phyloP scores from a whole-genome alignment of 2,113 vertebrate genomes.

The Aramus guarauna region DNA sequence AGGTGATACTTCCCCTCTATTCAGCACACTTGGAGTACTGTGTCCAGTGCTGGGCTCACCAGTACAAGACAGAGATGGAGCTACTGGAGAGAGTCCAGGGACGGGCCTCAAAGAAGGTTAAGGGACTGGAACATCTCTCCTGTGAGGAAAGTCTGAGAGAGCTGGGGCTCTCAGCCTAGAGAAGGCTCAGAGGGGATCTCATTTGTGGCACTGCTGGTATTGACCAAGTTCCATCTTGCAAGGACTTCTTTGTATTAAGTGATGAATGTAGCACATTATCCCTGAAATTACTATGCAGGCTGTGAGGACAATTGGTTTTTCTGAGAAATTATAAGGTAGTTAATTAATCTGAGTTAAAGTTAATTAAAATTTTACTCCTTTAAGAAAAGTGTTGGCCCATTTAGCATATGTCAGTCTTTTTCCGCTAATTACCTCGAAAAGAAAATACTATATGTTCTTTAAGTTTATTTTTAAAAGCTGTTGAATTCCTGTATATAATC shows the following conservation, averaged over 20 bases:
- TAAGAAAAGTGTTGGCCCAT: not conserved
- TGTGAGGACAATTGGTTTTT: not conserved
- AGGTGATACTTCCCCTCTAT: no score
- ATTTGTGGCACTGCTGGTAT: not conserved
- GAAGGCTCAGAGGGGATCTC: not conserved
- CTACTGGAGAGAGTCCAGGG: not conserved
- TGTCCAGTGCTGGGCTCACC: not conserved
- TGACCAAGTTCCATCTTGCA: not conserved
- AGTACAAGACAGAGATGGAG: not conserved
- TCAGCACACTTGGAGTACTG: not conserved
- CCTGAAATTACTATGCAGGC: not conserved
- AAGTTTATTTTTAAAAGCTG: not conserved
- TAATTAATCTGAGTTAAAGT: slow-evolving; percentile 19
- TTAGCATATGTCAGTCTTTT: not conserved
- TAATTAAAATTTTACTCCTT: slow-evolving; percentile 8
- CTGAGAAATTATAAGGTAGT: not conserved
- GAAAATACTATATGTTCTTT: not conserved
- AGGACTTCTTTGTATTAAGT: not conserved
- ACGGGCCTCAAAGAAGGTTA: not conserved
- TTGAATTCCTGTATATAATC: not conserved
- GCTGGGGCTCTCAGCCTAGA: not conserved
- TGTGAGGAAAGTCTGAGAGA: not conserved
- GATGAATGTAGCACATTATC: not conserved
- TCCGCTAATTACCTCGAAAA: not conserved
- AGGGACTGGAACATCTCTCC: not conserved